A percentile compares a stretch with the other conserved stretches of the same genome.
Evolutionary conservation across 2,113 vertebrate genomes (phyloP).

Genomic region (Riparia riparia): DNA sequence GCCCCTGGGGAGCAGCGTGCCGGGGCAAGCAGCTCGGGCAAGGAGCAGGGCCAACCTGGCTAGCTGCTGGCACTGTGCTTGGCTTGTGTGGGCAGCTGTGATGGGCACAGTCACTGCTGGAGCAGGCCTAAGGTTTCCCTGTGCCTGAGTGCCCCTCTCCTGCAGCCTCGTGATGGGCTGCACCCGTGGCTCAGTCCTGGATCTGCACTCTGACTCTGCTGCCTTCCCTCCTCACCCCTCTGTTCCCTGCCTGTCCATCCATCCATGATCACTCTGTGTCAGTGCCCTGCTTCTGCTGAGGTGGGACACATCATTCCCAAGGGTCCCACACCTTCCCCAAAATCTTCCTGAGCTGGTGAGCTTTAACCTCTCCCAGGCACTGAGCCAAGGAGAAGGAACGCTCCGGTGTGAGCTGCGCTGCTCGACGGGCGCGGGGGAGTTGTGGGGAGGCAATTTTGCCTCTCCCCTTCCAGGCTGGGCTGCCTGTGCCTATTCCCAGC

Average conservation of each 20-base stretch:
- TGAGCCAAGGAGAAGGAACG: background rate
- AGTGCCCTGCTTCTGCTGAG: background rate
- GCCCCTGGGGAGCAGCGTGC: background rate
- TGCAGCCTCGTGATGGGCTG: background rate
- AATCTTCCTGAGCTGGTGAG: background rate
- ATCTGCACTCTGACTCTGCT: background rate
- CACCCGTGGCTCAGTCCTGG: background rate
- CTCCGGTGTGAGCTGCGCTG: accelerated
- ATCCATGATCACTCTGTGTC: background rate
- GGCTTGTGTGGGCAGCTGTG: background rate
- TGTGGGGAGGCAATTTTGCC: background rate
- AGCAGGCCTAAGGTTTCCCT: background rate
- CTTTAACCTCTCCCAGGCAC: background rate
- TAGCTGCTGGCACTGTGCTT: background rate
- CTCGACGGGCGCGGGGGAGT: accelerated
- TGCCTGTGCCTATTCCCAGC: background rate
- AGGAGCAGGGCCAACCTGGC: accelerated
- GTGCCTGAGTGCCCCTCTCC: background rate
- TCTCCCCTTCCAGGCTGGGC: background rate
- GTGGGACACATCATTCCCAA: background rate
- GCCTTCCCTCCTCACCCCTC: background rate
- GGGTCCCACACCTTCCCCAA: background rate
- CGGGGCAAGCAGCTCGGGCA: accelerated
- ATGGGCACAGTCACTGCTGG: background rate
- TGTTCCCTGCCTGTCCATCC: background rate